Conservation (phyloP, 2,888 invertebrate species). For the Noctua pronuba region DNA sequence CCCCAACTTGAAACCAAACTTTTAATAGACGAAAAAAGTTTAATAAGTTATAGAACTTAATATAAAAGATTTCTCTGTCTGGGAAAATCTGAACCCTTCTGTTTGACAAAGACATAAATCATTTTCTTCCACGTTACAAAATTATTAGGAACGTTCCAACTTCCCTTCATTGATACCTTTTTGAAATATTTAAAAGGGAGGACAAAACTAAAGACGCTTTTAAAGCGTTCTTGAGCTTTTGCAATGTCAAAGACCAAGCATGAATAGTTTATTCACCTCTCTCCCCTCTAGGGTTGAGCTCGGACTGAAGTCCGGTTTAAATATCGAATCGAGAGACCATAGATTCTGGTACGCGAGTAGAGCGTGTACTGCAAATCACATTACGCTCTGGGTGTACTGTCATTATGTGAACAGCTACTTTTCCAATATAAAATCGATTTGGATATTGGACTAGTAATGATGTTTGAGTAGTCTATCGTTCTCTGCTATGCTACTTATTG, state of each 20-base stretch:
- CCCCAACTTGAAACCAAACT: neutral
- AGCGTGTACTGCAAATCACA: slow-evolving; percentile 23
- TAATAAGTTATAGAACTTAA: neutral
- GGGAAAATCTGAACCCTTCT: neutral
- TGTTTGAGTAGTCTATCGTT: neutral
- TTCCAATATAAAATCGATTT: neutral
- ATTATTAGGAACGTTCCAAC: neutral
- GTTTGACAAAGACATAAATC: neutral
- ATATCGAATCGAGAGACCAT: slow-evolving; percentile 12
- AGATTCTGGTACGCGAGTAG: slow-evolving; percentile 5
- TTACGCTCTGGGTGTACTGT: slow-evolving; percentile 12
- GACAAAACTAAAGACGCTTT: neutral
- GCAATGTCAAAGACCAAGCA: slow-evolving; percentile 53
- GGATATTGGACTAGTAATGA: slow-evolving; percentile 10
- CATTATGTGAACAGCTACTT: neutral
- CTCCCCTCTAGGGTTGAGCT: slow-evolving; percentile 18
- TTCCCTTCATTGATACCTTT: neutral
- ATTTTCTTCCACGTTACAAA: slow-evolving; percentile 1
- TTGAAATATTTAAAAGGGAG: slow-evolving; percentile 6
- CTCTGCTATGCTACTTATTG: neutral
- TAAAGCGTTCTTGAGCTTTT: slow-evolving; percentile 5
- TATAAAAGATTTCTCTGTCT: neutral
- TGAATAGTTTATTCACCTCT: slow-evolving; percentile 58
- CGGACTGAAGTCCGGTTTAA: slow-evolving; percentile 5
- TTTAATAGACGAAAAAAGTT: neutral